These are phyloP conservation scores for Macropodus opercularis DNA, from an alignment of 2,797 vertebrate genomes.

Conservation along the genomic window DNA sequence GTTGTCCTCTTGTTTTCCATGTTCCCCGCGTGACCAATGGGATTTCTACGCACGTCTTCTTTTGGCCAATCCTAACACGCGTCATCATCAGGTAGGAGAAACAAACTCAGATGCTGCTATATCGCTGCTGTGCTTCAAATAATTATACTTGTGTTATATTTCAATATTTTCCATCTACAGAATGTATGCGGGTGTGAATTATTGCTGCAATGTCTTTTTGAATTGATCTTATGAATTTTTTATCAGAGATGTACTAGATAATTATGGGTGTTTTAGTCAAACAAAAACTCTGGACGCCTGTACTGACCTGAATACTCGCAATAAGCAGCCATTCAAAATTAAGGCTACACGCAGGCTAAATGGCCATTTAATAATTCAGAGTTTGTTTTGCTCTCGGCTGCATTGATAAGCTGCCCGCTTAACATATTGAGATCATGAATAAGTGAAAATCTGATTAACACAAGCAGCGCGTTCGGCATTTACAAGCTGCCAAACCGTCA, in stretches of 20 bases:
- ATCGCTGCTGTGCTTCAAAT: neutral
- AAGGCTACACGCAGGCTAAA: constrained; percentile 37
- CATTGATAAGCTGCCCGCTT: constrained; percentile 46
- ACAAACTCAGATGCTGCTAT: neutral
- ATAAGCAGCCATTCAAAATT: constrained; percentile 14
- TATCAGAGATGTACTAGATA: neutral
- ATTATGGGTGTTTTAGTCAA: constrained; percentile 3
- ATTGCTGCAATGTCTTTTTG: neutral
- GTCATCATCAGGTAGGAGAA: constrained; percentile 62
- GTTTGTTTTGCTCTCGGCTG: constrained; percentile 33
- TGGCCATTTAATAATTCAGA: constrained; percentile 47
- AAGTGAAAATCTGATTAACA: constrained; percentile 13
- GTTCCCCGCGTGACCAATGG: constrained; percentile 16
- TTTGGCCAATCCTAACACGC: constrained; percentile 10
- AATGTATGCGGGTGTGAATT: neutral
- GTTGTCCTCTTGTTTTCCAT: constrained; percentile 5
- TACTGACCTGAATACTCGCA: constrained; percentile 28
- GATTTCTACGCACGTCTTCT: neutral
- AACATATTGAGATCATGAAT: constrained; percentile 46
- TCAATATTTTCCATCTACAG: neutral
- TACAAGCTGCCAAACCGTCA: constrained; percentile 17
- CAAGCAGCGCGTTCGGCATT: constrained; percentile 4
- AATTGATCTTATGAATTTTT: neutral
- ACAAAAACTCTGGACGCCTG: constrained; percentile 3
- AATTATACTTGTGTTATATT: neutral